A percentile compares a stretch with the other conserved stretches of the same genome.
Conservation (phyloP, 92 coral and sea anemone genomes). For the Epizoanthus rinbou region DNA sequence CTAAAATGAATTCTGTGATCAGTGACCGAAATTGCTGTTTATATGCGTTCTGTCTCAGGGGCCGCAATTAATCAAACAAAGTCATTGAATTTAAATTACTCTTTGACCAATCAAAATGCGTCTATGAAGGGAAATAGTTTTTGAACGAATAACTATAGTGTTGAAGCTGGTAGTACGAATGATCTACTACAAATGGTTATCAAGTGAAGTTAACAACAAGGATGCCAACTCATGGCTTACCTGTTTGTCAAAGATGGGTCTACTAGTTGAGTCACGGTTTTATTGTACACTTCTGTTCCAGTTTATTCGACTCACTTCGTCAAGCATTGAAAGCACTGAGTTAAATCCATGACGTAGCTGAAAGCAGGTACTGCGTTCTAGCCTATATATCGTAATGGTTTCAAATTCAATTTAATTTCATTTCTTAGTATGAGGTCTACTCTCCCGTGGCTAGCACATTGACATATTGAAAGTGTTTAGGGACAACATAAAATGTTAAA, state of each 20-base stretch:
- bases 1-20: not conserved
- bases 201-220: constrained; percentile 13
- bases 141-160: constrained; percentile 1
- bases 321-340: too few species aligned
- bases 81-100: not conserved
- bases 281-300: too few species aligned
- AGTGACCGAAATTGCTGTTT: not conserved
- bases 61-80: constrained; percentile 25
- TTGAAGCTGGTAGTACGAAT: not conserved
- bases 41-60: constrained; percentile 18
- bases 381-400: not conserved
- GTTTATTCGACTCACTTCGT: too few species aligned
- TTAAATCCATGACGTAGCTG: not conserved
- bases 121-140: not conserved
- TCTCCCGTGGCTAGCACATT: constrained; percentile 21
- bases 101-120: constrained; percentile 20
- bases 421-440: constrained; percentile 19
- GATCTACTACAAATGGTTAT: not conserved
- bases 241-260: not conserved
- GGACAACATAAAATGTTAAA: constrained; percentile 10
- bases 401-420: constrained; percentile 12
- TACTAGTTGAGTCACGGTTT: too few species aligned
- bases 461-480: constrained; percentile 28
- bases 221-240: not conserved
- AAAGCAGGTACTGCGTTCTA: not conserved